phyloP scores from a whole-genome alignment of 2,888 invertebrate genomes.

The Nymphalis c-album region DNA sequence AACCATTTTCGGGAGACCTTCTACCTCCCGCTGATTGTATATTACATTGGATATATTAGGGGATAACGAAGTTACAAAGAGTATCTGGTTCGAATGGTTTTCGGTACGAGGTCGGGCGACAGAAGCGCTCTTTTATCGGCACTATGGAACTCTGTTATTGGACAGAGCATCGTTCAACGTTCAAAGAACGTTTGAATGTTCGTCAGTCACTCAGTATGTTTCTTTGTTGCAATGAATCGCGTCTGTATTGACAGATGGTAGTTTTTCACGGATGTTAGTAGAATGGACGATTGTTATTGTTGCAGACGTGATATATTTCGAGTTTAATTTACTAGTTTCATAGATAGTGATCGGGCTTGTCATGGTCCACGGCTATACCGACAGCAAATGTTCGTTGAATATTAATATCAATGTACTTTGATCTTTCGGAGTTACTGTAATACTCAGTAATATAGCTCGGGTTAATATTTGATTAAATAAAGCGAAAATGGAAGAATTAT shows the following conservation, averaged over 20 bases:
- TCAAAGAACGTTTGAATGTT: slow-evolving; percentile 53
- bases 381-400: background rate
- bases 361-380: background rate
- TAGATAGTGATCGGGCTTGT: slow-evolving; percentile 7
- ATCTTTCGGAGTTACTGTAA: too few species aligned
- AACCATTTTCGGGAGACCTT: slow-evolving; percentile 61
- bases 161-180: slow-evolving; percentile 73
- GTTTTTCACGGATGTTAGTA: slow-evolving; percentile 45
- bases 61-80: slow-evolving; percentile 41
- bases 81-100: slow-evolving; percentile 53
- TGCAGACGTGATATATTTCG: slow-evolving; percentile 16
- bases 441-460: background rate
- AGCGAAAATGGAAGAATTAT: slow-evolving; percentile 11
- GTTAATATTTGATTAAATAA: background rate
- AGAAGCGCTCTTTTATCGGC: slow-evolving; percentile 72
- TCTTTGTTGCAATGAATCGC: slow-evolving; percentile 77
- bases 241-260: slow-evolving; percentile 67
- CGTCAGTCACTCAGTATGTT: slow-evolving; percentile 64
- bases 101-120: slow-evolving; percentile 70
- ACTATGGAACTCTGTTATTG: slow-evolving; percentile 77
- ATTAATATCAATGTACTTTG: too few species aligned
- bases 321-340: slow-evolving; percentile 5
- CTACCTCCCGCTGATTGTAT: slow-evolving; percentile 51
- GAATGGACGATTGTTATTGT: slow-evolving; percentile 27
- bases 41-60: slow-evolving; percentile 42